Base-by-base conservation (phyloP, 2,888 invertebrate genomes). In the Drosophila lacicola region DNA sequence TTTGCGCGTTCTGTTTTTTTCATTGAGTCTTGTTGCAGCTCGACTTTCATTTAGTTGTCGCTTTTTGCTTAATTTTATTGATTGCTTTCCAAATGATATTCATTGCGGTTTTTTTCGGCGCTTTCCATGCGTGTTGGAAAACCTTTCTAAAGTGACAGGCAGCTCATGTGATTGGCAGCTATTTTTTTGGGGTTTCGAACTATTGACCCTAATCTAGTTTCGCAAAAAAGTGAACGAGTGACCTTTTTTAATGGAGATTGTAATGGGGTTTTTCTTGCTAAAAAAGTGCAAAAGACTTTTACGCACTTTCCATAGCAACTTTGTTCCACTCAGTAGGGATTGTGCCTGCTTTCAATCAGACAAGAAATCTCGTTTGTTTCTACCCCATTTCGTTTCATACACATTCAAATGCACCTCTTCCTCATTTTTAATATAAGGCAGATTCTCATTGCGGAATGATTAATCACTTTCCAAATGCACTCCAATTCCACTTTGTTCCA, bases 91-190 rank as follows among this genome's bases (percentile, higher is more conserved):
- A 69, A 80, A 67, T 73, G 69, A 63, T 69, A 69, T 58, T 55
- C 41, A 39, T 54, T 25, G 42, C 13, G 9, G 29, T 39, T 17
- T 33, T 51, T 36, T 46, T 29, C 29, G 29, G 51, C 49, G 36
- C 50, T 71, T 70, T 67, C 49, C 63, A 67, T 61, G 61, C 47
- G 13, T 41, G 44, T 17, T 54, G 66, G 13, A 77, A 80, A 70
- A 21, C 67, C 78, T 80, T 80, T 78, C 72, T 57, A 79, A 72
- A 69, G 72, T 72, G 65, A 79, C 34, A 64, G 75, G 58, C 67
- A 44, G 45, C 49, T 49, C 33, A 66, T 39, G 46, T 60, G 79
- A 74, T 53, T 74, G 53, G 57, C 53, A 14, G 44, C 19, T 10
- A 45, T 17, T 63, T 50, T 36, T 19, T 39, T 21, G 5, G 10